These are phyloP conservation scores for Melanerpes formicivorus DNA, from an alignment of 2,113 vertebrate species.

Conservation along the genomic window DNA sequence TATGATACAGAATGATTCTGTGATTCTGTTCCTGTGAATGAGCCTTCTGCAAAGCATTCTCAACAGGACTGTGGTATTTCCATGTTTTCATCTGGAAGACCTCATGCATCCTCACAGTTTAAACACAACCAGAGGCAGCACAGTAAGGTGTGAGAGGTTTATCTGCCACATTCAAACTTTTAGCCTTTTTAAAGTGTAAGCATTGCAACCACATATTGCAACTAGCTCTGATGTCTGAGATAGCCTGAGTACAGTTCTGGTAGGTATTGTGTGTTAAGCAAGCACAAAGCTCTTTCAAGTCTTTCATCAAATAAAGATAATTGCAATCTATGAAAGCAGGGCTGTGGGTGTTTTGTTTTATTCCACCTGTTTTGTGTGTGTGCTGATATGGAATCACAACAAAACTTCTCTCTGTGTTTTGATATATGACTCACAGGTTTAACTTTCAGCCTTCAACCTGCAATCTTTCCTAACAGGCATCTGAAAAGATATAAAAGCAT, in stretches of 20 bases:
- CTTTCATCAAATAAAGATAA: not conserved
- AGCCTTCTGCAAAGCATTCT: not conserved
- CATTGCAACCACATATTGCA: not conserved
- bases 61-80: not conserved
- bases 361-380: not conserved
- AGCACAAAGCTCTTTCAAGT: not conserved
- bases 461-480: not conserved
- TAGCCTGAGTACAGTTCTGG: not conserved
- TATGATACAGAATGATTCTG: too few relatives aligned
- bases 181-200: not conserved
- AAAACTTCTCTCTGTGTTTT: not conserved
- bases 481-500: conserved; percentile 50
- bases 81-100: not conserved
- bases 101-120: not conserved
- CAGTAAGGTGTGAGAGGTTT: not conserved
- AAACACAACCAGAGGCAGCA: not conserved
- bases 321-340: not conserved
- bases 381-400: not conserved
- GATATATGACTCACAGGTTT: not conserved
- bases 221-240: not conserved
- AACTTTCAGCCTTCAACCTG: conserved; percentile 53
- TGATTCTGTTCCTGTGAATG: not conserved
- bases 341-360: not conserved
- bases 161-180: not conserved
- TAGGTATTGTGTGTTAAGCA: not conserved